Base-by-base conservation (phyloP, 2,888 invertebrate genomes). In the Tenthredo distinguenda region DNA sequence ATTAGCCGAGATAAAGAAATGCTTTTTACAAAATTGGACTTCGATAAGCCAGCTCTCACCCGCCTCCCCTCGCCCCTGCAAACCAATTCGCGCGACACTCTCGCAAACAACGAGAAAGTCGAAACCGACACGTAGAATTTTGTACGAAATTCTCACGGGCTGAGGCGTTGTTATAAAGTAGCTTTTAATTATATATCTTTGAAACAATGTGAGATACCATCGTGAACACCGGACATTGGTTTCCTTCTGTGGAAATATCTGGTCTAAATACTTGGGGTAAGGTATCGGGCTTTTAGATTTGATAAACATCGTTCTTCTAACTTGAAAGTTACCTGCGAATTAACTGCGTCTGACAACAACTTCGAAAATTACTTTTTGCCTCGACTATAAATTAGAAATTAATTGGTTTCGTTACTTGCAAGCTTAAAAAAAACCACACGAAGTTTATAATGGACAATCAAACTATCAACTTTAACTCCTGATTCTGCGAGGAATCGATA, bases 1-100 rank as follows among this genome's bases (percentile, higher is more conserved):
- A 85, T 85, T 85, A 85, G 82, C 68, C 37, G 79, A 82, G 85
- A 85, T 85, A 85, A 82, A 85, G 82, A 85, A 85, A 85, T 85
- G 82, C 85, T 85, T 82, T 85, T 85, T 85, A 55, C 72, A 81
- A 85, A 85, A 85, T 85, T 85, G 82, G 81, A 85, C 82, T 85
- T 72, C 85, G 85, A 79, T 85, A 81, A 85, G 82, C 85, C 82
- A 40, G 62, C 76, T 58, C 15, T 58, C 55, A 26, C 47, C 77
- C 58, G 15, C 47, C 65, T 43, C n/a, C 26, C 21, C 50, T 76
- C 50, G 26, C 68, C 34, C 34, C 40, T 18, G 34, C 76, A 34
- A 43, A n/a, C 58, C 55, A 62, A 47, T 72, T 84, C 84, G 31
- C 84, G 18, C 71, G 10, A n/a, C 71, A 55, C 55, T 77, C 55